phyloP scores from a whole-genome alignment of 2,797 vertebrate species.

The Tauraco hartlaubi region DNA sequence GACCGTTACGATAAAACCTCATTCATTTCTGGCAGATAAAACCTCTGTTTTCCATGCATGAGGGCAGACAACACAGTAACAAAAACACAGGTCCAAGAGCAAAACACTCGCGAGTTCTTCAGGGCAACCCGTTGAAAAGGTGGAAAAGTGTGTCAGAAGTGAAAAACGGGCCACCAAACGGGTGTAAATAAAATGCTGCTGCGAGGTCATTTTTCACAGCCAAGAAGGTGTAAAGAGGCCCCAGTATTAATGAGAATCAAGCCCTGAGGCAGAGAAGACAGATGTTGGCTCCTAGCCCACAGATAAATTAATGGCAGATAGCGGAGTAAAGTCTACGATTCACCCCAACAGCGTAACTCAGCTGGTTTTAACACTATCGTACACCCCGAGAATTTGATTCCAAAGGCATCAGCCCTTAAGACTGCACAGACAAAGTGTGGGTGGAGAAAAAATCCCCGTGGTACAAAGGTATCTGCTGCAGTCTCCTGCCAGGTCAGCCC shows the following conservation, averaged over 20 bases:
- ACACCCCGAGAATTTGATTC: background rate
- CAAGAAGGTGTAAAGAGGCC: constrained; percentile 26
- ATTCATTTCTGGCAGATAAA: constrained; percentile 22
- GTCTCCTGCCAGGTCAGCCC: background rate
- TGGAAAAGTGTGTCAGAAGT: background rate
- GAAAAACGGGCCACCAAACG: background rate
- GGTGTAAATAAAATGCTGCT: background rate
- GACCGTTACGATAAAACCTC: background rate
- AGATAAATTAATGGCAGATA: constrained; percentile 9
- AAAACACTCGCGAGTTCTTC: background rate
- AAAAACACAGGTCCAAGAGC: background rate
- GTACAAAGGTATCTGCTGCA: background rate
- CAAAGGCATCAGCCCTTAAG: background rate
- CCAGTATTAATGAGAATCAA: background rate
- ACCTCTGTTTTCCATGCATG: constrained; percentile 10
- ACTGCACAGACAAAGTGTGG: background rate
- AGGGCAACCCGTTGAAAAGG: background rate
- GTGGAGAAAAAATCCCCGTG: background rate
- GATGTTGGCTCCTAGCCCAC: background rate
- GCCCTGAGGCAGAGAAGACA: background rate
- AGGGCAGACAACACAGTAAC: background rate
- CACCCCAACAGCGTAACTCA: background rate
- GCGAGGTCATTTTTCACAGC: background rate
- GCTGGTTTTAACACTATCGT: background rate
- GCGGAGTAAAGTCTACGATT: background rate